A percentile compares a stretch with the other conserved stretches of the same genome.
Conservation (phyloP, 2,797 vertebrate genomes). For the Pipistrellus nathusii region DNA sequence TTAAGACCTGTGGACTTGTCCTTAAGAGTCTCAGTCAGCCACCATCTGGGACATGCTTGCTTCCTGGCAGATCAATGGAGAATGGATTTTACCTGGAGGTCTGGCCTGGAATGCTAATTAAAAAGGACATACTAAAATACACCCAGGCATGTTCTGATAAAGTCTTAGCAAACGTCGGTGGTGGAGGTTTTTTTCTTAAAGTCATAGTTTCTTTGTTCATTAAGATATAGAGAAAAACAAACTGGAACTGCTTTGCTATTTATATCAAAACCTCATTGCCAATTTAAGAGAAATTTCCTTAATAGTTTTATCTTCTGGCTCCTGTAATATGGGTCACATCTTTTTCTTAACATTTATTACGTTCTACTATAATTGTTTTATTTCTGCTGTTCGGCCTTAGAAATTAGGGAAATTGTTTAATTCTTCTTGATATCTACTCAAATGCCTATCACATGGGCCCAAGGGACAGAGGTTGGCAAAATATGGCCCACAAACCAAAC, state of each 20-base stretch:
- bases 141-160: conserved; percentile 79
- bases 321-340: neutral
- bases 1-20: conserved; percentile 76
- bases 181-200: conserved; percentile 72
- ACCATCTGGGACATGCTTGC: conserved; percentile 73
- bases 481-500: neutral
- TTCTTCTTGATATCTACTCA: neutral
- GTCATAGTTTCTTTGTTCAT: conserved; percentile 76
- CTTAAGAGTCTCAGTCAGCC: conserved; percentile 78
- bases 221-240: conserved; percentile 67
- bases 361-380: neutral
- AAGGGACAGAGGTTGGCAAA: neutral
- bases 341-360: neutral
- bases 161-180: conserved; percentile 78
- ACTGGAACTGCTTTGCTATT: conserved; percentile 14
- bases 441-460: neutral
- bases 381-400: conserved; percentile 22
- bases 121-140: conserved; percentile 76
- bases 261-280: conserved; percentile 23
- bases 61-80: conserved; percentile 81
- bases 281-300: conserved; percentile 39
- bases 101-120: conserved; percentile 70
- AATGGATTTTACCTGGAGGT: conserved; percentile 74
- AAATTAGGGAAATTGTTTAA: conserved; percentile 12
- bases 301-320: neutral